A percentile compares a stretch with the other conserved stretches of the same genome.
Conservation (phyloP, 2,888 invertebrate species). For the Sarcophaga carnaria region DNA sequence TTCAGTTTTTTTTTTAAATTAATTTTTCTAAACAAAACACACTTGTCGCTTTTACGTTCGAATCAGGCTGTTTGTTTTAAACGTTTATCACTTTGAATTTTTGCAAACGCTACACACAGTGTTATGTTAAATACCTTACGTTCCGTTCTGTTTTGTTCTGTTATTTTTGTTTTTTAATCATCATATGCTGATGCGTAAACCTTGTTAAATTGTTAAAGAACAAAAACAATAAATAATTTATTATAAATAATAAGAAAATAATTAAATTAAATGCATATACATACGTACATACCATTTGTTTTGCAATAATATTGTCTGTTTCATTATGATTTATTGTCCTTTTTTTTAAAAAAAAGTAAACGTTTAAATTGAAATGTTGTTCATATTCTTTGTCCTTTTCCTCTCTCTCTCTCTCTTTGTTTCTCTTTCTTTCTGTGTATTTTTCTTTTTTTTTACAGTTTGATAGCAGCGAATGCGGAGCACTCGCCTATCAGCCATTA, state of each 20-base stretch:
- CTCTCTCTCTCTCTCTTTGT: conserved; percentile 10
- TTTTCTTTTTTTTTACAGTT: conserved; percentile 75
- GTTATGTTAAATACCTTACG: too few relatives aligned
- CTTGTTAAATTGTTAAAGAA: too few relatives aligned
- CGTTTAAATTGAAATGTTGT: conserved; percentile 57
- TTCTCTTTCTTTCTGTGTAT: background rate
- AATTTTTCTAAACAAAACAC: too few relatives aligned
- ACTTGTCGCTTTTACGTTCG: too few relatives aligned
- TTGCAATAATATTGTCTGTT: background rate
- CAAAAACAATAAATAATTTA: too few relatives aligned
- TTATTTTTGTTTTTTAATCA: too few relatives aligned
- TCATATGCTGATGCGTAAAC: too few relatives aligned
- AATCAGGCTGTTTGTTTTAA: too few relatives aligned
- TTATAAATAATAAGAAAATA: conserved; percentile 1
- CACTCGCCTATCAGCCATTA: conserved; percentile 77
- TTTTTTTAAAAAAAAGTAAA: background rate
- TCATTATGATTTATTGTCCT: background rate
- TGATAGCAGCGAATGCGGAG: conserved; percentile 81
- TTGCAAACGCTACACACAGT: too few relatives aligned
- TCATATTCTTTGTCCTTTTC: conserved; percentile 48
- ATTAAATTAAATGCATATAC: background rate
- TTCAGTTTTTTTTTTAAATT: too few relatives aligned
- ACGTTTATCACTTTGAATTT: too few relatives aligned
- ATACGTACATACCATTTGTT: background rate
- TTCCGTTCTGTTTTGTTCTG: too few relatives aligned